These are phyloP conservation scores for Rhinolophus sinicus DNA, from an alignment of 2,113 vertebrate species.

Conservation along the genomic window DNA sequence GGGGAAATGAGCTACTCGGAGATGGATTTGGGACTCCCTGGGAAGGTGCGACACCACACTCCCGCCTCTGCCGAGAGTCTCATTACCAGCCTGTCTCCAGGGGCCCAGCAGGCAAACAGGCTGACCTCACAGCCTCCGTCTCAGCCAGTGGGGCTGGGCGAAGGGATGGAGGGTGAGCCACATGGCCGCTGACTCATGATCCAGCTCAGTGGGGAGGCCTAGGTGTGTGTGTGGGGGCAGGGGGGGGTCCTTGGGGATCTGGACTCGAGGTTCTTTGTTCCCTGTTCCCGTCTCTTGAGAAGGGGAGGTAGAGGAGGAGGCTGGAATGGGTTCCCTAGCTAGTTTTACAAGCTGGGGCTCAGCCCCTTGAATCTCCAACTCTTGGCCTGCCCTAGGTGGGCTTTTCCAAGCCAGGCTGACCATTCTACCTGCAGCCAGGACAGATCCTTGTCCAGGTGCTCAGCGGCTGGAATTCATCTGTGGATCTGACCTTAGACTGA, in stretches of 20 bases:
- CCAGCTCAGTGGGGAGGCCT: background rate
- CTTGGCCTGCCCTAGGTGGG: background rate
- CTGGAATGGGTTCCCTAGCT: background rate
- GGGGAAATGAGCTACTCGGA: background rate
- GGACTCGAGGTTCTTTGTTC: background rate
- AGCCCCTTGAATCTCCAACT: background rate
- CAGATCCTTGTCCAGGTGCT: background rate
- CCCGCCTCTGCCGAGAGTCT: background rate
- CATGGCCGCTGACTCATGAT: background rate
- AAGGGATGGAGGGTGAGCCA: background rate
- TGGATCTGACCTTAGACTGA: background rate
- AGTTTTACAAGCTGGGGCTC: background rate
- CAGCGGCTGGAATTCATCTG: background rate
- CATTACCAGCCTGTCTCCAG: background rate
- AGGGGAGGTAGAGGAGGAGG: background rate
- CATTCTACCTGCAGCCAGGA: background rate
- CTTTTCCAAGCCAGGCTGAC: background rate
- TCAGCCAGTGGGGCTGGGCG: background rate
- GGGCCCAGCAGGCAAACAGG: background rate
- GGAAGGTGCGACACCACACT: constrained; percentile 43
- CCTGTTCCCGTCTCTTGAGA: background rate
- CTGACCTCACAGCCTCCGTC: background rate
- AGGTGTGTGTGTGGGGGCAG: background rate
- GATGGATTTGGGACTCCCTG: constrained; percentile 14
- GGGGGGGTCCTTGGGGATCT: background rate